Conservation (phyloP, 2,113 vertebrate genomes). For the Hepsetus odoe region DNA sequence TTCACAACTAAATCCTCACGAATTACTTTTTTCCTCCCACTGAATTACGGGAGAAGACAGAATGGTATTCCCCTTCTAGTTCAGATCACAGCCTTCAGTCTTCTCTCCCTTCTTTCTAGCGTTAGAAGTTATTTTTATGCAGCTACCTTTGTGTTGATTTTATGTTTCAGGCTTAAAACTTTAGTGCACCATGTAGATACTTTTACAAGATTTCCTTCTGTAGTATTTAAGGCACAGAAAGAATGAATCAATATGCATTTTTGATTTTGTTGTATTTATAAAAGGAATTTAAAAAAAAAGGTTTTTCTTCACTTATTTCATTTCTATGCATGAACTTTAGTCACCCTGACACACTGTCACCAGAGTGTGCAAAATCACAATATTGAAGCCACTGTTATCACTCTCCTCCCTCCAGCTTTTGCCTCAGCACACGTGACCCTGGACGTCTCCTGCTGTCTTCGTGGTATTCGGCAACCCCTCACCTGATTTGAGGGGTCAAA, state of each 20-base stretch:
- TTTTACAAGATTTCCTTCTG: not conserved
- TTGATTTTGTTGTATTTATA: constrained; percentile 1
- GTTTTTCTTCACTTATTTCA: not conserved
- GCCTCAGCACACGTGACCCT: not conserved
- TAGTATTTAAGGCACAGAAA: constrained; percentile 19
- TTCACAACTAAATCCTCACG: too few relatives aligned
- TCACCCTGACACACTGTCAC: not conserved
- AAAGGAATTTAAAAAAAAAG: not conserved
- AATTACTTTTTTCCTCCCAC: too few relatives aligned
- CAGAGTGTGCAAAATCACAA: not conserved
- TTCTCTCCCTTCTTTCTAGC: not conserved
- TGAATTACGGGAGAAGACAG: too few relatives aligned
- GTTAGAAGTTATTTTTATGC: not conserved
- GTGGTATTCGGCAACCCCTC: constrained; percentile 25
- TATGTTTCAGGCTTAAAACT: not conserved
- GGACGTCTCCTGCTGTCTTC: not conserved
- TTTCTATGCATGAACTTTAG: not conserved
- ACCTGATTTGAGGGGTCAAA: constrained; percentile 29
- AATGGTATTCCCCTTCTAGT: too few relatives aligned
- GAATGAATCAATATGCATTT: not conserved
- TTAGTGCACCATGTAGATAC: not conserved
- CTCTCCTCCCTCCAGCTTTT: not conserved
- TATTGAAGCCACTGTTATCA: constrained; percentile 2
- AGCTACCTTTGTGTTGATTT: not conserved
- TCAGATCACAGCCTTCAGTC: too few relatives aligned